Evolutionary conservation across 2,888 invertebrate genomes (phyloP), one percentile per base, ranked within the genome.

Genomic region (Mythimna albipuncta): DNA sequence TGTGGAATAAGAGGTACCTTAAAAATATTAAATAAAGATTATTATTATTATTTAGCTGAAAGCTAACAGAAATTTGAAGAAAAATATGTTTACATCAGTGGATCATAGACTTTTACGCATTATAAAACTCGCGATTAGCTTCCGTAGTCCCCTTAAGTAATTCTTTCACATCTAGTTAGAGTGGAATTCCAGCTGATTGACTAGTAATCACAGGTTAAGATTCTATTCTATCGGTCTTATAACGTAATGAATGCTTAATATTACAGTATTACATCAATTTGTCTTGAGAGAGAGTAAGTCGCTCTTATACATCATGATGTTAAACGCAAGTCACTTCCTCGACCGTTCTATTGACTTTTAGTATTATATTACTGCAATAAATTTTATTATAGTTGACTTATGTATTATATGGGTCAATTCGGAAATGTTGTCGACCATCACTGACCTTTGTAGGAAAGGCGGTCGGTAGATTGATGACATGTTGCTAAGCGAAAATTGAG

Each of bases 291-390:
- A 82, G 69, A 65, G 74, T 32, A 13, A 70, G 38, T 11, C 55
- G 66, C 19, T 78, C 54, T 57, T 64, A 47, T 47, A 65, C 59
- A 71, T 69, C 26, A 69, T 67, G 66, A 59, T 72, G 69, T 32
- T 61, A 72, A 65, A 54, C 41, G 83, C 80, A 69, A 84, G 80
- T 84, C 84, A 85, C 69, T 85, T 84, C 85, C 84, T 80, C 10
- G 10, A 66, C 61, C 4, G 35, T 59, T 50, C 5, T 21, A 68
- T 77, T 41, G 59, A 64, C 21, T 68, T 11, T 69, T 38, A 58
- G 54, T 68, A 32, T 64, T 81, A 55, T 69, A 77, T 72, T 47
- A 61, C 35, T 41, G 59, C 72, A 69, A 57, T 77, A 50, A 54
- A 52, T 62, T 44, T 54, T 65, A 62, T 64, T 65, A 68, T 52